These are phyloP conservation scores for Drosophila guanche DNA, from an alignment of 1,140 invertebrate species.

Conservation along the genomic window DNA sequence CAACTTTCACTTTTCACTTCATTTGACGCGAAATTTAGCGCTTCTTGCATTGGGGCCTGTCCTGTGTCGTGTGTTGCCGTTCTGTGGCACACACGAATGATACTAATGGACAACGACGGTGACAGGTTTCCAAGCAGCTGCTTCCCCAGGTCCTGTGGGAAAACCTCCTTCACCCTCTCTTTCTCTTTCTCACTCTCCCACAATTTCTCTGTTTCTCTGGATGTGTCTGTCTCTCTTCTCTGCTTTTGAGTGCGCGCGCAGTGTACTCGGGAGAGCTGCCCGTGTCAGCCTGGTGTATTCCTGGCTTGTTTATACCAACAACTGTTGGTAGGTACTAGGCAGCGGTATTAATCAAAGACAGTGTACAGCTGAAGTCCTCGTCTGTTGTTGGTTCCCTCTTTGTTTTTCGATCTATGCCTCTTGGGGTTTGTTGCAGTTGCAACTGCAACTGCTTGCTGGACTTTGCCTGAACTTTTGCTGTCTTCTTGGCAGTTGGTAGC, in stretches of 20 bases:
- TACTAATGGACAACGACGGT: conserved; percentile 53
- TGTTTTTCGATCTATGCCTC: conserved; percentile 16
- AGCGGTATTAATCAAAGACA: conserved; percentile 42
- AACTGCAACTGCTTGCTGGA: conserved; percentile 38
- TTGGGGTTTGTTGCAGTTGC: conserved; percentile 44
- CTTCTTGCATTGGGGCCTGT: conserved; percentile 26
- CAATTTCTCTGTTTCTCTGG: background rate
- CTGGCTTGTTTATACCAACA: conserved; percentile 72
- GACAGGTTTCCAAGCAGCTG: conserved; percentile 68
- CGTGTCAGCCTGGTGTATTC: conserved; percentile 30
- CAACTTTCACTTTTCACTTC: conserved; percentile 73
- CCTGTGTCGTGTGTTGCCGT: conserved; percentile 6
- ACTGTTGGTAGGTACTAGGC: conserved; percentile 29
- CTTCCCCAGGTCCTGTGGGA: conserved; percentile 68
- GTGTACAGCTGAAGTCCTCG: conserved; percentile 37
- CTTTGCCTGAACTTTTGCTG: conserved; percentile 65
- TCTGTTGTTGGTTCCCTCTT: conserved; percentile 19
- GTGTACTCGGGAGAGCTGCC: conserved; percentile 44
- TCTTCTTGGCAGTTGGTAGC: conserved; percentile 54
- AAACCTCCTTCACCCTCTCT: conserved; percentile 21
- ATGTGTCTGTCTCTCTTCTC: conserved; percentile 7
- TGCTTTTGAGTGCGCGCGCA: conserved; percentile 61
- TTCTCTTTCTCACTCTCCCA: conserved; percentile 8
- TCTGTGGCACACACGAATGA: conserved; percentile 48
- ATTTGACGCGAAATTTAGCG: conserved; percentile 56